Conservation (phyloP, 2,113 vertebrate genomes). For the Sapajus apella region DNA sequence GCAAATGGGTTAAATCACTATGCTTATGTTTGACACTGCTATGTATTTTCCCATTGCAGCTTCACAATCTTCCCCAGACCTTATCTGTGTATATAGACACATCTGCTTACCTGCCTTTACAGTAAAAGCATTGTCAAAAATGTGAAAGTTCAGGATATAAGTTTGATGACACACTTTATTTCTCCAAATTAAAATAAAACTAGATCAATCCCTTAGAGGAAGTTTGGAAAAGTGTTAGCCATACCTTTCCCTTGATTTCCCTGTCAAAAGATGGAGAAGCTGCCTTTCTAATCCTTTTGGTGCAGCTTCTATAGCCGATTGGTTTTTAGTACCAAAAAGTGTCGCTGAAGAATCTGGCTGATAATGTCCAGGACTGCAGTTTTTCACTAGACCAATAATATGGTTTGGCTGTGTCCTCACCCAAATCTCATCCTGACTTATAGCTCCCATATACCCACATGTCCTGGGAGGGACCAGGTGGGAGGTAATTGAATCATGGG, state of each 20-base stretch:
- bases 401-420: no score
- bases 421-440: no score
- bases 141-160: not conserved
- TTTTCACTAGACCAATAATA: not conserved
- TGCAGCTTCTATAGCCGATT: not conserved
- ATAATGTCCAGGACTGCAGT: not conserved
- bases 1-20: not conserved
- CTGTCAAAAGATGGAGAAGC: not conserved
- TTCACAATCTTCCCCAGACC: not conserved
- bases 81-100: not conserved
- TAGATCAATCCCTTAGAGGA: not conserved
- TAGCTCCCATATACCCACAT: no score
- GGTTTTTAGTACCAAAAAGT: not conserved
- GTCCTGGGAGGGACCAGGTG: no score
- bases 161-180: not conserved
- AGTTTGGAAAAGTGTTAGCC: not conserved
- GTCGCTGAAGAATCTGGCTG: not conserved
- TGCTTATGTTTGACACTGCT: not conserved
- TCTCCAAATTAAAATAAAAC: not conserved
- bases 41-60: not conserved
- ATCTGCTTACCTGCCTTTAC: not conserved
- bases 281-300: not conserved
- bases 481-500: no score
- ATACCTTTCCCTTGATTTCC: not conserved
- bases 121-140: not conserved